Base-by-base conservation (phyloP, 2,113 vertebrate genomes). In the Osmerus eperlanus region DNA sequence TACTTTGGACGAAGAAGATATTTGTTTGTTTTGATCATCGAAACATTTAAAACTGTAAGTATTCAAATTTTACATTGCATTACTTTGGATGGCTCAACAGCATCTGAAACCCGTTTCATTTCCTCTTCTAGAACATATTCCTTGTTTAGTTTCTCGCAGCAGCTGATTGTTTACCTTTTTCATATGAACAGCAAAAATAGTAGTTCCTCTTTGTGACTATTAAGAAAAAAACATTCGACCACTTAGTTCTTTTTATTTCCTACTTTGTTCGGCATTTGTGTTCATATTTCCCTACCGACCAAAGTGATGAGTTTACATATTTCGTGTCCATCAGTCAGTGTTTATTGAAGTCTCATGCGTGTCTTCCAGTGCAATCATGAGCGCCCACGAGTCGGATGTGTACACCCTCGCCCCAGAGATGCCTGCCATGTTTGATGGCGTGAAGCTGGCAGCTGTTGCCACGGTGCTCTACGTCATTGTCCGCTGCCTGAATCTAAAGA, bases 401-500 rank as follows among this genome's bases (percentile, higher is more conserved):
- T 70, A 89, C 84, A 79, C 89, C 71, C 86, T 93, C 67, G 81
- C 94, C n/a, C 92, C 96, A 0, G 97, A 99, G 91, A 93, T 99
- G 88, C 97, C 96, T 0, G 96, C 96, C 0, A 95, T 99, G 87
- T 98, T 98, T 28, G 97, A 99, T 0, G 97, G 97, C 78, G 93
- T 99, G 92, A 99, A 99, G 89, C 83, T 99, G 73, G 97, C 97
- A 0, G 97, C 95, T 0, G 97, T 99, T 3, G 96, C 97, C 62
- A 96, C 97, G 0, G 94, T 95, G 68, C 94, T 99, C 0, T 99
- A 99, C 21, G 84, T 99, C 77, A 92, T 99, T 0, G 97, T 99
- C 28, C 96, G 97, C 58, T 98, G 95, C 83, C 79, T 99, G 83
- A 99, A 99, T 82, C 91, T 99, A 15, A 99, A 99, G 91, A 99